These are phyloP conservation scores for Nebria ingens DNA, from an alignment of 1,140 invertebrate species.

Conservation along the genomic window DNA sequence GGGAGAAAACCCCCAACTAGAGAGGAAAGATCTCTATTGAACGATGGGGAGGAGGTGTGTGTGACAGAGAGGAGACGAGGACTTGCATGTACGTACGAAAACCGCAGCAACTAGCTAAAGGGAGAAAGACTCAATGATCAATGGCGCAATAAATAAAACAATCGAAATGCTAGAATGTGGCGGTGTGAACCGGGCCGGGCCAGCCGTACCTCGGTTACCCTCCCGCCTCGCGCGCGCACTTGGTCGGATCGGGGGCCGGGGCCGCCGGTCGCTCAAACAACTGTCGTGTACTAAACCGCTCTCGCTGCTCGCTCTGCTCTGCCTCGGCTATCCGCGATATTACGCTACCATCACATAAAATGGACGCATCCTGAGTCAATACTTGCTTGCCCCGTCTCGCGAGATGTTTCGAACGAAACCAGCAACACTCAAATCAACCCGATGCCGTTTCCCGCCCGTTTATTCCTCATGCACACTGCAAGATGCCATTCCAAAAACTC, in stretches of 20 bases:
- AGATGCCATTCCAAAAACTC: too few species aligned
- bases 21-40: too few species aligned
- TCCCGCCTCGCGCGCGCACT: not conserved
- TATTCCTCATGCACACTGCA: too few species aligned
- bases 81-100: not conserved
- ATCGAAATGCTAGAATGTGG: not conserved
- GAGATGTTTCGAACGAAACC: not conserved
- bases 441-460: not conserved
- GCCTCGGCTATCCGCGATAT: constrained; percentile 24
- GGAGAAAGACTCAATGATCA: not conserved
- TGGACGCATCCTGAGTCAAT: constrained; percentile 28
- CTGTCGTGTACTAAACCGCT: constrained; percentile 30
- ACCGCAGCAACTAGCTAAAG: not conserved
- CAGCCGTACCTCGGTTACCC: not conserved
- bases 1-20: too few species aligned
- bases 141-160: constrained; percentile 6
- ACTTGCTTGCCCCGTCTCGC: constrained; percentile 17
- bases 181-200: not conserved
- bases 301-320: constrained; percentile 19
- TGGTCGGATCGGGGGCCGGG: not conserved
- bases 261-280: constrained; percentile 32
- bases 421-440: not conserved
- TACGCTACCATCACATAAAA: constrained; percentile 30
- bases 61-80: not conserved
- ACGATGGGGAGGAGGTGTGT: too few species aligned